Conservation (phyloP, 2,113 vertebrate species). For the Leptocoma aspasia region DNA sequence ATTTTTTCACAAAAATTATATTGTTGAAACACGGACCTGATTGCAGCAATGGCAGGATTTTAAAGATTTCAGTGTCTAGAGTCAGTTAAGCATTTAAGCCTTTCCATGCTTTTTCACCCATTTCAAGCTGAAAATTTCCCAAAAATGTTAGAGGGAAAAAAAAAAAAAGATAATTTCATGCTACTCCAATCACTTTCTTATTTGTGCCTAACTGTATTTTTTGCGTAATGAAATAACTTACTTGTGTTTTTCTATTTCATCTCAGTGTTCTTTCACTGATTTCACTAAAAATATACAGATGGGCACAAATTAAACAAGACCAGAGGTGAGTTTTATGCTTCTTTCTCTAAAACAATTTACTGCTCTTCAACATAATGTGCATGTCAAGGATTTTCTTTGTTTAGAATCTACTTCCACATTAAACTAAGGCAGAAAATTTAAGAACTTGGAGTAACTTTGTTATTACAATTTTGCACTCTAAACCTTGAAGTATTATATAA, state of each 20-base stretch:
- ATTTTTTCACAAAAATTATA: background rate
- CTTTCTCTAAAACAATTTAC: background rate
- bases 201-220: background rate
- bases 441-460: background rate
- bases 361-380: background rate
- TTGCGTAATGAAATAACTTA: background rate
- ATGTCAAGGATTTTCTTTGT: background rate
- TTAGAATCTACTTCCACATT: background rate
- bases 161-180: background rate
- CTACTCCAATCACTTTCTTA: background rate
- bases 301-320: background rate
- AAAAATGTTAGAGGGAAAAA: background rate
- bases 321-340: background rate
- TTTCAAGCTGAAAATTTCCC: background rate
- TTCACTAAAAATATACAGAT: background rate
- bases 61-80: background rate
- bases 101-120: background rate
- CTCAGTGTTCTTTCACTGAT: background rate
- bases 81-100: background rate
- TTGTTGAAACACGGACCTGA: background rate
- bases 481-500: background rate
- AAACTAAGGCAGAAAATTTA: background rate
- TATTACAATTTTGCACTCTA: background rate
- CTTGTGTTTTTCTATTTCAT: background rate
- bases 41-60: background rate